Conservation (phyloP, 1,140 invertebrate species). For the Goniozus legneri region DNA sequence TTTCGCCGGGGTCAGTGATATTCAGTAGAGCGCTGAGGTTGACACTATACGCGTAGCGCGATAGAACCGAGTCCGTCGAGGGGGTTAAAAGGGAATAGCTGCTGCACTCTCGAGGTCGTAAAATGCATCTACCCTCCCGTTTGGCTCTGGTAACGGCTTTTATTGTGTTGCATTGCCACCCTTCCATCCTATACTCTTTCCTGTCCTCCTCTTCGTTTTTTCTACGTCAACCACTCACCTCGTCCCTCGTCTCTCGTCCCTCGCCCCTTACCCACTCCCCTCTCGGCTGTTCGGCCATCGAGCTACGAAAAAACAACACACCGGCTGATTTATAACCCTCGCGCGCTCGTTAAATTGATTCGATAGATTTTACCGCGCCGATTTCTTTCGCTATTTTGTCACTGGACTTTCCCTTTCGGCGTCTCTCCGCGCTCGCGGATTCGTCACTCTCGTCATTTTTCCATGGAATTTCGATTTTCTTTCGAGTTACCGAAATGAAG, state of each 20-base stretch:
- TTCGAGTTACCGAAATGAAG: too few relatives aligned
- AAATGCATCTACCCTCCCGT: slow-evolving; percentile 40
- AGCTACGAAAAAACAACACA: slow-evolving; percentile 31
- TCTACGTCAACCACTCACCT: slow-evolving; percentile 15
- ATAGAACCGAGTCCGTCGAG: too few relatives aligned
- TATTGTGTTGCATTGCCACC: slow-evolving; percentile 34
- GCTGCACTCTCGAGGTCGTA: slow-evolving; percentile 33
- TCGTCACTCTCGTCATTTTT: slow-evolving; percentile 7
- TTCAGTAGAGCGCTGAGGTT: too few relatives aligned
- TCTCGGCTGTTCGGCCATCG: slow-evolving; percentile 1
- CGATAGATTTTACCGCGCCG: slow-evolving; percentile 47
- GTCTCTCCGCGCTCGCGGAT: background rate
- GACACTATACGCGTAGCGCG: too few relatives aligned
- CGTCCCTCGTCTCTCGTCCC: slow-evolving; percentile 5
- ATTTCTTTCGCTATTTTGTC: background rate
- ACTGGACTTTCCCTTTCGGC: slow-evolving; percentile 3
- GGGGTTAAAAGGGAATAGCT: slow-evolving; percentile 8
- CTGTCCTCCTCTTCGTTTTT: slow-evolving; percentile 10
- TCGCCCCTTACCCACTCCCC: background rate
- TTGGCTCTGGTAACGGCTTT: slow-evolving; percentile 25
- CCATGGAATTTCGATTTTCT: slow-evolving; percentile 11
- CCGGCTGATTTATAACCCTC: slow-evolving; percentile 45
- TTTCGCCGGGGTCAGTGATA: slow-evolving; percentile 24
- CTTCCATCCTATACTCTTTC: slow-evolving; percentile 4
- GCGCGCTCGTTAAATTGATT: slow-evolving; percentile 50